These are phyloP conservation scores for Huso huso DNA, from an alignment of 2,797 vertebrate species.

Conservation along the genomic window DNA sequence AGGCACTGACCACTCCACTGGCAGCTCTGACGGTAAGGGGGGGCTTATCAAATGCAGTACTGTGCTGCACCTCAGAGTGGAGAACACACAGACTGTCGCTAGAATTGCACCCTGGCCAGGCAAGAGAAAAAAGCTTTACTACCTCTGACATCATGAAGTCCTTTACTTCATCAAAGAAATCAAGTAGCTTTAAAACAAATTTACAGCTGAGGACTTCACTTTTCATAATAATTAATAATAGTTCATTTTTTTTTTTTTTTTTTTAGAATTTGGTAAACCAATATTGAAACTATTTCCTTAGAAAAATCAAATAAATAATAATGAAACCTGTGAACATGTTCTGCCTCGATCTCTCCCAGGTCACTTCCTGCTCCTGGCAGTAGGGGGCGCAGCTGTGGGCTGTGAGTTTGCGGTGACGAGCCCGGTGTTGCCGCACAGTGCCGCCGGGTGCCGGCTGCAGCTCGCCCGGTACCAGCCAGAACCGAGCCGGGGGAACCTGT, in stretches of 20 bases:
- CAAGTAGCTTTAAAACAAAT: no score
- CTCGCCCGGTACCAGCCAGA: constrained; percentile 58
- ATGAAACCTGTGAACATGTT: neutral
- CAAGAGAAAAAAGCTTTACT: no score
- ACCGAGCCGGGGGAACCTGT: constrained; percentile 53
- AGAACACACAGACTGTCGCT: no score
- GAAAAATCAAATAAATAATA: neutral
- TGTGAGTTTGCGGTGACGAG: constrained; percentile 70
- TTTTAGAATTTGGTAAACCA: no score
- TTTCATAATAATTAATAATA: no score
- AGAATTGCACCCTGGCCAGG: no score
- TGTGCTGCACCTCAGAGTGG: no score
- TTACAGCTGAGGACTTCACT: no score
- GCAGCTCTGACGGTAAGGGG: constrained; percentile 59
- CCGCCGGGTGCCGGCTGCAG: constrained; percentile 56
- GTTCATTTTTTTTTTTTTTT: no score
- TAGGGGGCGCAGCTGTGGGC: constrained; percentile 38
- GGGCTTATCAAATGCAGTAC: neutral
- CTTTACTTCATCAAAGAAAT: no score
- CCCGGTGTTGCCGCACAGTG: constrained; percentile 57
- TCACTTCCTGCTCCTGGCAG: constrained; percentile 62
- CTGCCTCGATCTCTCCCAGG: constrained; percentile 41
- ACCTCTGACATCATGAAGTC: no score
- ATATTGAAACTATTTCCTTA: neutral
- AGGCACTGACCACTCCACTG: constrained; percentile 52